Conservation (phyloP, 1,140 invertebrate genomes). For the Cherax destructor region DNA sequence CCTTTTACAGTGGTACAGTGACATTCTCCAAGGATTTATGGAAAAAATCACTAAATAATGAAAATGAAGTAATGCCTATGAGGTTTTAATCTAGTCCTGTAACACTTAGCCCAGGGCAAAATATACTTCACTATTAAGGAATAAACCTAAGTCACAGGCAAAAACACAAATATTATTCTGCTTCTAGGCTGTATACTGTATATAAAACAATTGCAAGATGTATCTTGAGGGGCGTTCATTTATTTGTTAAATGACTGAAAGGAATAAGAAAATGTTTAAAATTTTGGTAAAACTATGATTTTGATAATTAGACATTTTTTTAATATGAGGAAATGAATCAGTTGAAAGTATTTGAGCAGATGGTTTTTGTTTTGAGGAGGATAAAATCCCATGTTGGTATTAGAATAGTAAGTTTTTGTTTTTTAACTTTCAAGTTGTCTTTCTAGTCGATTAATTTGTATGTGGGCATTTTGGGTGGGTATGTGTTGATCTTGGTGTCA, state of each 20-base stretch:
- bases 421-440: constrained; percentile 10
- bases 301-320: background rate
- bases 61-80: constrained; percentile 16
- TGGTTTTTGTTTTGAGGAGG: background rate
- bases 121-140: background rate
- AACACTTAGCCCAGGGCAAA: constrained; percentile 5
- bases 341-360: background rate
- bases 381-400: background rate
- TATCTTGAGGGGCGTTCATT: background rate
- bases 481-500: background rate
- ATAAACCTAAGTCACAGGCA: background rate
- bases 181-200: background rate
- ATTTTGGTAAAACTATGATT: background rate
- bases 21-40: background rate
- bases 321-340: background rate
- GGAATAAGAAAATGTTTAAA: background rate
- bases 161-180: background rate
- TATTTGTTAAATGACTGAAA: background rate
- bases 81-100: constrained; percentile 15
- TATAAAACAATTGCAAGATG: background rate
- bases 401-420: background rate
- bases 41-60: background rate
- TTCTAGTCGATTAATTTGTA: constrained; percentile 57
- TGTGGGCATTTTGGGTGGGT: constrained; percentile 58
- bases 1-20: constrained; percentile 11